Evolutionary conservation across 2,113 vertebrate species (phyloP), one percentile per base, ranked within the genome.

Genomic region (Nothocercus nigrocapillus): DNA sequence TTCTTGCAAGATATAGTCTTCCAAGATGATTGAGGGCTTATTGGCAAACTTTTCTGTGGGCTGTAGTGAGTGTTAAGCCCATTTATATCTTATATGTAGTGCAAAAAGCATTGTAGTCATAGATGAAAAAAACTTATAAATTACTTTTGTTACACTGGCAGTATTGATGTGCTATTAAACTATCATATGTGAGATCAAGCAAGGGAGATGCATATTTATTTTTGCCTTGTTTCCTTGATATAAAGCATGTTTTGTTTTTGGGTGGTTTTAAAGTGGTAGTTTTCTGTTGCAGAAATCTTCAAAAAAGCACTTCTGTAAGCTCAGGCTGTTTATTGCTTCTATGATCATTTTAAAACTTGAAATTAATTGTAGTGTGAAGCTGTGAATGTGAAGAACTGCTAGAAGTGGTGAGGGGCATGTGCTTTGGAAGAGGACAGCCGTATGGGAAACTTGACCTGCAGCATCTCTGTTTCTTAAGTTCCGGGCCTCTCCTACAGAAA

Each of bases 381-480:
- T 76, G 11, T 74, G 17, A 24, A 5, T 64, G 61, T 25, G 49
- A 80, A 53, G 47, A 62, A 14, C 24, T 89, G 28, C 61, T 70
- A 27, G 62, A 53, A 27, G 19, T 44, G 34, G 36, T 49, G 38
- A 58, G 67, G 8, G 28, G 16, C 76, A 58, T 34, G 64, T 90
- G 54, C n/a, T 78, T 38, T 27, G 27, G 36, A 51, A 58, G 70
- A 49, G 32, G 21, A 40, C 42, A 19, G 53, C 42, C 56, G 19
- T 62, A 58, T 64, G 30, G 78, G 85, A 66, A 95, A 80, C 82
- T 82, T 79, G 67, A 88, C 88, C 90, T 70, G 63, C 82, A 76
- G 54, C 11, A 1, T 76, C 70, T 84, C 84, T 53, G 42, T 82
- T 90, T 58, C 77, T 84, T 66, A 47, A 82, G 89, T 89, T 89